phyloP scores from a whole-genome alignment of 2,888 invertebrate species.

The Clostera curtula region DNA sequence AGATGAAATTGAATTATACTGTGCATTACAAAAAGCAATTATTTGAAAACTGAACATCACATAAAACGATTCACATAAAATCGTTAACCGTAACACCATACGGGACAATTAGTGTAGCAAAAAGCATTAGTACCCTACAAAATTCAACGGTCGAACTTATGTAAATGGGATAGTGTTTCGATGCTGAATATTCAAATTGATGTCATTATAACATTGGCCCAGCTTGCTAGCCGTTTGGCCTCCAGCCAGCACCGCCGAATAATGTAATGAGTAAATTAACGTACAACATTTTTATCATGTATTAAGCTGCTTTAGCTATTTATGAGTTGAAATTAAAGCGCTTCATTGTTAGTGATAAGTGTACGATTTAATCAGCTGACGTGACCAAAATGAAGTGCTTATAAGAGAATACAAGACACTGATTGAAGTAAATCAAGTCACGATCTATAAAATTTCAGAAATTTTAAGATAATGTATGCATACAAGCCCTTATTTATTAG shows the following conservation, averaged over 20 bases:
- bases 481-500: too few relatives aligned
- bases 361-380: too few relatives aligned
- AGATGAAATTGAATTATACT: too few relatives aligned
- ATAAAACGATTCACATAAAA: conserved; percentile 24
- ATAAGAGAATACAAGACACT: too few relatives aligned
- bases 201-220: conserved; percentile 73
- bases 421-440: too few relatives aligned
- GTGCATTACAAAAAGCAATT: conserved; percentile 3
- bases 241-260: conserved; percentile 55
- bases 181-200: conserved; percentile 75
- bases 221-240: conserved; percentile 63
- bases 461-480: too few relatives aligned
- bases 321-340: too few relatives aligned
- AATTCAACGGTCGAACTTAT: conserved; percentile 73
- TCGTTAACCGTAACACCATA: conserved; percentile 46
- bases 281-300: conserved; percentile 52
- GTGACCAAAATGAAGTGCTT: too few relatives aligned
- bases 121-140: conserved; percentile 64
- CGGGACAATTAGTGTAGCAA: conserved; percentile 62
- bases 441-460: too few relatives aligned
- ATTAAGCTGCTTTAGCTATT: too few relatives aligned
- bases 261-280: conserved; percentile 64
- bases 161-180: conserved; percentile 69
- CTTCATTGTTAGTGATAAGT: too few relatives aligned
- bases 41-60: conserved; percentile 11